A percentile compares a stretch with the other conserved stretches of the same genome.
phyloP scores from a whole-genome alignment of 2,888 invertebrate genomes.

The Nematopogon swammerdamellus region DNA sequence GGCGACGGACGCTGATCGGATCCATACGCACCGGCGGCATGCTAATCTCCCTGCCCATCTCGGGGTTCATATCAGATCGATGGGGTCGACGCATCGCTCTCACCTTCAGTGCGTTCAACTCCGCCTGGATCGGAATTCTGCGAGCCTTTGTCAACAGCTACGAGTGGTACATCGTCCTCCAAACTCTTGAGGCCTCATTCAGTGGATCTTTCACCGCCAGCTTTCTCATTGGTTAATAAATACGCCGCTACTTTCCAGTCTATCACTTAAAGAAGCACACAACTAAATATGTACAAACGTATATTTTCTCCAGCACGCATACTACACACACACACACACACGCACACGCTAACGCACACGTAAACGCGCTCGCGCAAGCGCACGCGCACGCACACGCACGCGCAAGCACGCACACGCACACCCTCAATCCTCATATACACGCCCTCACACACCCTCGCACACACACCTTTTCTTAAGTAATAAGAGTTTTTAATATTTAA shows the following conservation, averaged over 20 bases:
- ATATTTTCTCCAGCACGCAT: no score
- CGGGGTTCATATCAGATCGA: slow-evolving; percentile 70
- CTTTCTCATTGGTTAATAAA: slow-evolving; percentile 5
- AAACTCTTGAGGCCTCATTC: slow-evolving; percentile 38
- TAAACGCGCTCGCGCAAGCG: no score
- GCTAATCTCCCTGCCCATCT: slow-evolving; percentile 66
- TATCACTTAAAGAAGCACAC: no score
- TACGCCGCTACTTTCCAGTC: no score
- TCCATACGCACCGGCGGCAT: slow-evolving; percentile 72
- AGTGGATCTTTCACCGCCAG: slow-evolving; percentile 38
- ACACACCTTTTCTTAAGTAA: background rate
- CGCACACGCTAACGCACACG: no score
- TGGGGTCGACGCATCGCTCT: slow-evolving; percentile 36
- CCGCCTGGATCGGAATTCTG: slow-evolving; percentile 32
- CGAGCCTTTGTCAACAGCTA: slow-evolving; percentile 43
- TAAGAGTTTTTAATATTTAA: background rate
- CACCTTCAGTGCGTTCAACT: slow-evolving; percentile 37
- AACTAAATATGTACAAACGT: no score
- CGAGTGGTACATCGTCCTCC: slow-evolving; percentile 34
- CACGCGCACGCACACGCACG: no score
- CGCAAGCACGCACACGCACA: no score
- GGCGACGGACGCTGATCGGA: slow-evolving; percentile 74
- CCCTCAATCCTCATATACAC: no score
- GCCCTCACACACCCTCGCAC: no score
- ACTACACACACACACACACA: no score